Base-by-base conservation (phyloP, 2,113 vertebrate genomes). In the Glaucomys volans region DNA sequence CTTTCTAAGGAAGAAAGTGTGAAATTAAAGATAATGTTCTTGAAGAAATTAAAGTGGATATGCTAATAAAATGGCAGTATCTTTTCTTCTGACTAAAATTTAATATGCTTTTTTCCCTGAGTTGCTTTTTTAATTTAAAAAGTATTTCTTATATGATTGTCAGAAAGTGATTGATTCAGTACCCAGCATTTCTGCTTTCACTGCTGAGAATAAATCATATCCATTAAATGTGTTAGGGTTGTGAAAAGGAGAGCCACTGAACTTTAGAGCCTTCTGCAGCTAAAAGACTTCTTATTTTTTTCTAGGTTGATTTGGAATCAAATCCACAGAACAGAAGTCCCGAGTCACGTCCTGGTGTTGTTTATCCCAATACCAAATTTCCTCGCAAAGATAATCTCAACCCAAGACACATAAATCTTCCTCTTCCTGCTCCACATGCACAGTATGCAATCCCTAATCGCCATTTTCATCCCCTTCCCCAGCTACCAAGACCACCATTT, bases 331-430 rank as follows among this genome's bases (percentile, higher is more conserved):
- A 98, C 94, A 99, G 99, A 98, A 99, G 99, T 98, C 99, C 99
- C 0, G 99, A 99, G 95, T 98, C 99, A 0, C 99, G 99, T 84
- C 98, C 99, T 30, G 87, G 98, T 22, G 72, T 99, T 47, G 98
- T 98, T 94, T 99, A 99, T 97, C 98, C 99, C 32, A 99, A 98
- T 24, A 95, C 99, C 71, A 98, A 99, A 97, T 99, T 99, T 96
- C 99, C 99, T 54, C 99, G 99, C 95, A 99, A 99, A 98, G 99
- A 99, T 96, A 99, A 98, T 93, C 98, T 99, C 69, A 97, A 98
- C 96, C 99, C 99, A 96, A 99, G 99, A 98, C 98, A 99, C 88
- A 98, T 99, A 94, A 99, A 98, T 97, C 99, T 99, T 57, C 99
- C 99, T 94, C 98, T 99, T 75, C 99, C 99, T 28, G 99, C 99